These are phyloP conservation scores for Vombatus ursinus DNA, from an alignment of 2,113 vertebrate species.

Conservation along the genomic window DNA sequence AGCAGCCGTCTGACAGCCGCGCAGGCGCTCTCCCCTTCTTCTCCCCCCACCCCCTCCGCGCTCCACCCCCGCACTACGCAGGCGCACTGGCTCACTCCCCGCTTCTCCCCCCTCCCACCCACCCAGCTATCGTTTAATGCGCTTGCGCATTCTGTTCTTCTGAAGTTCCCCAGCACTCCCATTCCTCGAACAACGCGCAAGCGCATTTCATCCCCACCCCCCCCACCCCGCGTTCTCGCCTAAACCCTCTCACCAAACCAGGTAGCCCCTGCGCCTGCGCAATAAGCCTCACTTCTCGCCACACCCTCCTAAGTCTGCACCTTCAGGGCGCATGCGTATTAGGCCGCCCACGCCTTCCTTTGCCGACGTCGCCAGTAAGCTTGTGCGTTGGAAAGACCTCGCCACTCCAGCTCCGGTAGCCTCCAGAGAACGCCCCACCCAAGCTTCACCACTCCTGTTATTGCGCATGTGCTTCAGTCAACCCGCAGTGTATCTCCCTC, in stretches of 20 bases:
- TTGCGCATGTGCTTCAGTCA: conserved; percentile 50
- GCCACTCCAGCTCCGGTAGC: not conserved
- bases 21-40: conserved; percentile 71
- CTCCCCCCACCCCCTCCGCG: conserved; percentile 76
- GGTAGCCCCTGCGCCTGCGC: conserved; percentile 64
- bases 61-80: conserved; percentile 39
- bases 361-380: conserved; percentile 63
- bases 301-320: conserved; percentile 68
- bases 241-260: conserved; percentile 40
- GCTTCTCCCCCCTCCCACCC: conserved; percentile 70
- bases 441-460: not conserved
- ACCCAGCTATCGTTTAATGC: conserved; percentile 66
- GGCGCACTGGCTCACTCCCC: conserved; percentile 56
- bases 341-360: conserved; percentile 56
- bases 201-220: conserved; percentile 71
- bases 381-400: conserved; percentile 50
- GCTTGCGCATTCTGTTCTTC: conserved; percentile 64
- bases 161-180: conserved; percentile 39
- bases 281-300: conserved; percentile 40
- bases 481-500: not conserved
- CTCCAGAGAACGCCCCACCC: conserved; percentile 35
- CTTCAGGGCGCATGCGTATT: conserved; percentile 39
- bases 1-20: conserved; percentile 78
- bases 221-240: conserved; percentile 42
- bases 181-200: conserved; percentile 69